Evolutionary conservation across 2,797 vertebrate genomes (phyloP).

Genomic region (Decapterus maruadsi): DNA sequence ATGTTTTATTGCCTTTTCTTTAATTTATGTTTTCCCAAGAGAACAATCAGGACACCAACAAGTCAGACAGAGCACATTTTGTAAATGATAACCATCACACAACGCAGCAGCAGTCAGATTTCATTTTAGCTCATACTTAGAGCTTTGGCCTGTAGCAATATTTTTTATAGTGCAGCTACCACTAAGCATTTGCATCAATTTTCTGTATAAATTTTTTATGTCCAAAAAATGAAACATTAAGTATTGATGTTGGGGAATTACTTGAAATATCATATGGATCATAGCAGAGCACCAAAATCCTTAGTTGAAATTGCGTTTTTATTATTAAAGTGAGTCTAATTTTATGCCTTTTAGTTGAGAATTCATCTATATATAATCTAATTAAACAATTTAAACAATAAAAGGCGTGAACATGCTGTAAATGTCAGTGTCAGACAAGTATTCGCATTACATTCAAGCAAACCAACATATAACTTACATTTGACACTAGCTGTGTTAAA

Average conservation of each 20-base stretch:
- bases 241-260: not conserved
- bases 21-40: conserved; percentile 35
- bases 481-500: too few relatives aligned
- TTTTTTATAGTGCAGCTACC: not conserved
- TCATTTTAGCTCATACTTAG: conserved; percentile 18
- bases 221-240: not conserved
- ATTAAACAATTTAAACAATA: too few relatives aligned
- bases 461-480: too few relatives aligned
- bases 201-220: conserved; percentile 7
- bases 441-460: too few relatives aligned
- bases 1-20: conserved; percentile 57
- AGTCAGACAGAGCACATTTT: conserved; percentile 15
- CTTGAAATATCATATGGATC: not conserved
- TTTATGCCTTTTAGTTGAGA: too few relatives aligned
- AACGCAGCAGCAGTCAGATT: conserved; percentile 20
- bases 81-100: conserved; percentile 6
- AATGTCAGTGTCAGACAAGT: too few relatives aligned
- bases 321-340: not conserved
- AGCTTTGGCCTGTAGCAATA: not conserved
- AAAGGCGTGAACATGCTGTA: too few relatives aligned
- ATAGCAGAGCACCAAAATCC: not conserved
- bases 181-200: conserved; percentile 1
- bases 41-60: conserved; percentile 20
- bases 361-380: too few relatives aligned
- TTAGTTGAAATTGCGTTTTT: not conserved